These are phyloP conservation scores for Epizoanthus rinbou DNA, from an alignment of 92 coral and sea anemone genomes.

Conservation along the genomic window DNA sequence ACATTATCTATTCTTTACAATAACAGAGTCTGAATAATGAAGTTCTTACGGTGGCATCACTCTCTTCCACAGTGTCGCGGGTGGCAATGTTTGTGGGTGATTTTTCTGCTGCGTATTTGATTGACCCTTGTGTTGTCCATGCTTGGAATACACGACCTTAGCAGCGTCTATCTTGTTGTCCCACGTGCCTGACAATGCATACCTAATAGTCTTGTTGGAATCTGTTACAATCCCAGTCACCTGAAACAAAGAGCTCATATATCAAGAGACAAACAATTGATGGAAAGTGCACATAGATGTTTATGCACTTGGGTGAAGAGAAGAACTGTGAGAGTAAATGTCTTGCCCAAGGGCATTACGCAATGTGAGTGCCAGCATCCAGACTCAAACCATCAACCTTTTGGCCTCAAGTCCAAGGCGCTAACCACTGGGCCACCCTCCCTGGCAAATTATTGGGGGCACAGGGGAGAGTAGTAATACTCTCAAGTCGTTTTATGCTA, in stretches of 20 bases:
- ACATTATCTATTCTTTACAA: background rate
- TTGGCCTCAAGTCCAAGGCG: too few relatives aligned
- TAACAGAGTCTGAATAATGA: background rate
- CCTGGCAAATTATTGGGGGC: too few relatives aligned
- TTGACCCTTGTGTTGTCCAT: conserved; percentile 67
- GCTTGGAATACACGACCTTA: conserved; percentile 82
- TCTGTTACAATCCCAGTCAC: conserved; percentile 95
- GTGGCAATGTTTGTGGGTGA: conserved; percentile 85
- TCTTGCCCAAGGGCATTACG: too few relatives aligned
- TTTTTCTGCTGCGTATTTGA: conserved; percentile 72
- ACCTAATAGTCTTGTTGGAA: conserved; percentile 78
- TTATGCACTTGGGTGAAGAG: too few relatives aligned
- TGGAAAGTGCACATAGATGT: background rate
- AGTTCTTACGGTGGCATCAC: conserved; percentile 79
- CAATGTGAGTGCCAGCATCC: too few relatives aligned
- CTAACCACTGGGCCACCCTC: too few relatives aligned
- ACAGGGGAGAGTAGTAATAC: too few relatives aligned
- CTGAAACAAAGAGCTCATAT: conserved; percentile 36
- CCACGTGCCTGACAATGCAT: conserved; percentile 95
- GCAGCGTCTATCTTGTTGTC: conserved; percentile 93
- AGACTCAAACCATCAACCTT: too few relatives aligned
- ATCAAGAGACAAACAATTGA: background rate
- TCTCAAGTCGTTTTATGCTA: too few relatives aligned
- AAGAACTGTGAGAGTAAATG: too few relatives aligned
- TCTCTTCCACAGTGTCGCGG: conserved; percentile 85